Conservation (phyloP, 1,140 invertebrate species). For the Macrosteles quadrilineatus region DNA sequence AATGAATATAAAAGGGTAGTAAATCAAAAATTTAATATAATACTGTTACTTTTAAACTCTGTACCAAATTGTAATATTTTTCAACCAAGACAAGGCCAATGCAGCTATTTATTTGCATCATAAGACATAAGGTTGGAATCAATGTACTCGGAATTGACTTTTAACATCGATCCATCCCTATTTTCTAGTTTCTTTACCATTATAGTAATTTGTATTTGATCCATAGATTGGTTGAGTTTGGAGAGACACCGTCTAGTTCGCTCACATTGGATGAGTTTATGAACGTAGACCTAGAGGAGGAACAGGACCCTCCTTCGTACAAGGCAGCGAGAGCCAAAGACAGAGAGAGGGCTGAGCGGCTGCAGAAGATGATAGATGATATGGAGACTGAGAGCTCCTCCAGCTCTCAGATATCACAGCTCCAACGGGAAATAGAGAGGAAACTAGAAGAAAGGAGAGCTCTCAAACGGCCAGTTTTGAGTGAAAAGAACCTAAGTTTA, state of each 20-base stretch:
- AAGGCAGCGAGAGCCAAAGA: constrained; percentile 86
- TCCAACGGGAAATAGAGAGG: constrained; percentile 73
- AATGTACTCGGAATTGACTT: too few species aligned
- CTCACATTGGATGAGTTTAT: constrained; percentile 97
- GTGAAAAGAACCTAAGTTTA: constrained; percentile 20
- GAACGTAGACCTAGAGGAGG: constrained; percentile 94
- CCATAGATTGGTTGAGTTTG: constrained; percentile 86
- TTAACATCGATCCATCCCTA: too few species aligned
- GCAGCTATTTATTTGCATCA: too few species aligned
- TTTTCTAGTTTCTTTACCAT: too few species aligned
- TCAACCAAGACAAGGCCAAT: too few species aligned
- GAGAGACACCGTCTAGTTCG: constrained; percentile 83
- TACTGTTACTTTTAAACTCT: too few species aligned
- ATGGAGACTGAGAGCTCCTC: constrained; percentile 57
- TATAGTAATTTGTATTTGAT: too few species aligned
- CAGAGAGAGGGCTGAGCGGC: constrained; percentile 60
- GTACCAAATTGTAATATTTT: too few species aligned
- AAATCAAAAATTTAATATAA: too few species aligned
- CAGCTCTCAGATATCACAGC: constrained; percentile 59
- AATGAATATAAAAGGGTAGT: too few species aligned
- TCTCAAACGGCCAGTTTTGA: constrained; percentile 26
- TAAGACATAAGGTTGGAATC: too few species aligned
- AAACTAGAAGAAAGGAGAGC: constrained; percentile 62
- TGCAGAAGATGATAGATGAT: constrained; percentile 55
- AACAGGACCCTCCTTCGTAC: constrained; percentile 95